Percentiles rank a stretch among this genome's conserved stretches.
These are phyloP conservation scores for Alcedo quadribrachys DNA, from an alignment of 2,797 vertebrate genomes.

Conservation along the genomic window DNA sequence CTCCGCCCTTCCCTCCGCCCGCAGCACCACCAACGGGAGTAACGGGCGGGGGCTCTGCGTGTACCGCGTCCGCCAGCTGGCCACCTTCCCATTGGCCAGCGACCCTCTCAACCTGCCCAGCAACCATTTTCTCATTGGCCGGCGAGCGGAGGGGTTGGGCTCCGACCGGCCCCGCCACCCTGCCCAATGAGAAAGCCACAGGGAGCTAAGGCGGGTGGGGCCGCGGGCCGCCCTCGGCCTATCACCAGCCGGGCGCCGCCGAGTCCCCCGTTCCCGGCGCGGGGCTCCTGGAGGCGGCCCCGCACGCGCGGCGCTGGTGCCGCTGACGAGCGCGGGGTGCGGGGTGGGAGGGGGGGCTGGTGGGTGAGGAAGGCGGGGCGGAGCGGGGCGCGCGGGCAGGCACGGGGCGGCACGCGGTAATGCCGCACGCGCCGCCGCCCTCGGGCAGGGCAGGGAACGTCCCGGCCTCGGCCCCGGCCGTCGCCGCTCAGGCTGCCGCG, in stretches of 20 bases:
- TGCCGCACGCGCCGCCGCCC: not conserved
- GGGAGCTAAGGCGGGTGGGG: not conserved
- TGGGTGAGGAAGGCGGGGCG: not conserved
- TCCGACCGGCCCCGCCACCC: not conserved
- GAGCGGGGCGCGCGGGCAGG: not conserved
- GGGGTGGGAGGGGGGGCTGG: too few species aligned
- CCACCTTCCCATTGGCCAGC: conserved; percentile 17
- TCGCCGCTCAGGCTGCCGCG: not conserved
- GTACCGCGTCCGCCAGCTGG: conserved; percentile 33
- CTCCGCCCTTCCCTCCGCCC: conserved; percentile 22
- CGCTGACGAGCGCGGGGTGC: not conserved
- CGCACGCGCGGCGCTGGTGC: not conserved
- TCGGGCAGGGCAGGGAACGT: not conserved
- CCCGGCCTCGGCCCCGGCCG: not conserved
- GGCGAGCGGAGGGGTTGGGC: too few species aligned
- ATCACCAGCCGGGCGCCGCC: not conserved
- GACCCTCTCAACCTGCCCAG: not conserved
- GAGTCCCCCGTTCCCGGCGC: not conserved
- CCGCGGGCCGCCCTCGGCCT: accelerated
- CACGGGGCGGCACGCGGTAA: not conserved
- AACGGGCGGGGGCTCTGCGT: not conserved
- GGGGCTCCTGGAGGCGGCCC: not conserved
- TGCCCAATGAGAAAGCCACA: not conserved
- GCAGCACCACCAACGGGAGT: not conserved
- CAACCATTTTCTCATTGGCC: too few species aligned